Evolutionary conservation across 2,113 vertebrate species (phyloP).

Genomic region (Mus musculus): DNA sequence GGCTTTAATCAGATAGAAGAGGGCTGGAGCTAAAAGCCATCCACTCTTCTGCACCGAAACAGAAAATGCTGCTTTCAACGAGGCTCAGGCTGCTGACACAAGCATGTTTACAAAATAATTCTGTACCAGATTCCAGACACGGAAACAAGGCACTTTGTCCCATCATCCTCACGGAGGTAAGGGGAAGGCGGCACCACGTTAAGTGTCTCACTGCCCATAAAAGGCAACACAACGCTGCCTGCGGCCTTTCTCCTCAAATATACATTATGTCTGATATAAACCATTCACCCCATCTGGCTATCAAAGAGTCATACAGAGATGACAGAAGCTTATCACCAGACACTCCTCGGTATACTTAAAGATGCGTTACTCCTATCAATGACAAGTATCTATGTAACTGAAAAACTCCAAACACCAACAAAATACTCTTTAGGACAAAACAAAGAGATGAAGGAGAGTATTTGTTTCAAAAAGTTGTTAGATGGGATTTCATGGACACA

Average conservation of each 20-base stretch:
- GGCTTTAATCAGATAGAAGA: constrained; percentile 81
- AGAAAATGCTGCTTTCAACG: constrained; percentile 80
- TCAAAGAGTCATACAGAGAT: constrained; percentile 25
- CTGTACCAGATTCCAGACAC: constrained; percentile 74
- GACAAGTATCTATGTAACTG: background rate
- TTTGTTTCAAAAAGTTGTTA: background rate
- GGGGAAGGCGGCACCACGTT: background rate
- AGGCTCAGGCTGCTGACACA: constrained; percentile 69
- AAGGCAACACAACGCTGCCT: constrained; percentile 44
- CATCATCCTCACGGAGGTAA: constrained; percentile 24
- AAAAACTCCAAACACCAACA: background rate
- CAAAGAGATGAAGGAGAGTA: background rate
- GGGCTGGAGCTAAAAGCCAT: constrained; percentile 75
- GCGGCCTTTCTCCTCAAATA: constrained; percentile 59
- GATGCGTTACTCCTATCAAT: constrained; percentile 11
- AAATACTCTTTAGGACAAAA: background rate
- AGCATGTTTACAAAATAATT: constrained; percentile 74
- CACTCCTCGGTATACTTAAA: background rate
- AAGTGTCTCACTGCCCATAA: constrained; percentile 47
- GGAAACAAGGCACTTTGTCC: constrained; percentile 57
- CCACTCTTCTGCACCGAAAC: constrained; percentile 74
- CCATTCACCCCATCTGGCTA: constrained; percentile 40
- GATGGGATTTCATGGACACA: background rate
- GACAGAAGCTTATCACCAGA: constrained; percentile 5
- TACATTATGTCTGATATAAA: constrained; percentile 70